phyloP scores from a whole-genome alignment of 2,888 invertebrate species.

The Orthosia gracilis region DNA sequence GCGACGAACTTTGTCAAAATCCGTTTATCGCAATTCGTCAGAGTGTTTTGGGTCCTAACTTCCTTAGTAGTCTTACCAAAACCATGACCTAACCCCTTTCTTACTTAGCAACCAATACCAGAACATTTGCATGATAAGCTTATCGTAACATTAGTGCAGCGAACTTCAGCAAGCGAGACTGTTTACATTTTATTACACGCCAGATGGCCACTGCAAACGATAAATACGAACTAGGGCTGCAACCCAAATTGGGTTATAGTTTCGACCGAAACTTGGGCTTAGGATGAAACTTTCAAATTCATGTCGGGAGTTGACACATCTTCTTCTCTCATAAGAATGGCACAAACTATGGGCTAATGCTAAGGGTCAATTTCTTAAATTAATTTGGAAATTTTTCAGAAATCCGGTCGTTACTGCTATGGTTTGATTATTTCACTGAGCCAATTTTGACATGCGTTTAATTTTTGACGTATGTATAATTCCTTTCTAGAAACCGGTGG shows the following conservation, averaged over 20 bases:
- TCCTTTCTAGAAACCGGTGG: too few relatives aligned
- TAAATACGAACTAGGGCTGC: constrained; percentile 52
- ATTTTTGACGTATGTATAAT: too few relatives aligned
- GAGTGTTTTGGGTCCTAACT: too few relatives aligned
- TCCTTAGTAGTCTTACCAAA: constrained; percentile 8
- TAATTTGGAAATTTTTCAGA: too few relatives aligned
- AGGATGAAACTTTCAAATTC: constrained; percentile 20
- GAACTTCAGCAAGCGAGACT: constrained; percentile 37
- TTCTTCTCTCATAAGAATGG: neutral
- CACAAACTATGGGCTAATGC: neutral
- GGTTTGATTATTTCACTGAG: too few relatives aligned
- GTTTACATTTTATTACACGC: constrained; percentile 60
- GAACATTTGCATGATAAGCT: constrained; percentile 52
- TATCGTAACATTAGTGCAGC: constrained; percentile 56
- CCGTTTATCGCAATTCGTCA: too few relatives aligned
- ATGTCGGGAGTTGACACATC: neutral
- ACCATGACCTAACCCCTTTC: neutral
- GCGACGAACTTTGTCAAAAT: too few relatives aligned
- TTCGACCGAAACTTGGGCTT: constrained; percentile 32
- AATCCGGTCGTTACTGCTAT: too few relatives aligned
- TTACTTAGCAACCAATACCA: constrained; percentile 1
- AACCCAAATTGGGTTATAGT: constrained; percentile 6
- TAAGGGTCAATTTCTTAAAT: neutral
- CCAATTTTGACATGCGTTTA: too few relatives aligned
- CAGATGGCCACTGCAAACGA: constrained; percentile 54